Conservation (phyloP, 2,888 invertebrate species). For the Dioctria linearis region DNA sequence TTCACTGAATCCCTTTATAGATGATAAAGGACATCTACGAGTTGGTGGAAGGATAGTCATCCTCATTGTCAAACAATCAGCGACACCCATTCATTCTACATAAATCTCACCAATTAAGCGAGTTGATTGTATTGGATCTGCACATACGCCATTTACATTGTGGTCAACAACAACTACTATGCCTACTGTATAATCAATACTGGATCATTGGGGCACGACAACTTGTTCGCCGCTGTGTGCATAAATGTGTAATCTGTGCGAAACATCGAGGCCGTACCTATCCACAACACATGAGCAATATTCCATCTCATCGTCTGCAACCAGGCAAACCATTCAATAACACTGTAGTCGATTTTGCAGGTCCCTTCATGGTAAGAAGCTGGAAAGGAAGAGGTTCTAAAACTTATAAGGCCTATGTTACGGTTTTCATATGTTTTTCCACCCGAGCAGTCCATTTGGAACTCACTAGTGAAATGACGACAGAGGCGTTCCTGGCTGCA, state of each 20-base stretch:
- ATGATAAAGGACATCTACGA: not conserved
- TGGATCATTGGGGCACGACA: slow-evolving; percentile 32
- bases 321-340: slow-evolving; percentile 47
- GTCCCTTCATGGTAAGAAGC: slow-evolving; percentile 39
- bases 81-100: slow-evolving; percentile 3
- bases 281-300: slow-evolving; percentile 58
- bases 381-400: slow-evolving; percentile 1
- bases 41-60: too few relatives aligned
- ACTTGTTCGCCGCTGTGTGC: slow-evolving; percentile 5
- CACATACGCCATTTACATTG: not conserved
- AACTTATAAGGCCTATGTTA: too few relatives aligned
- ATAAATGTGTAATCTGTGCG: slow-evolving; percentile 52
- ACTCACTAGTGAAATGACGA: slow-evolving; percentile 40
- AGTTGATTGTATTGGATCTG: not conserved
- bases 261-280: slow-evolving; percentile 49
- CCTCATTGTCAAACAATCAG: not conserved
- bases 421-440: too few relatives aligned
- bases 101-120: not conserved
- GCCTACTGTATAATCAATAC: not conserved
- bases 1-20: not conserved
- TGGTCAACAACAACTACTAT: not conserved
- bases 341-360: slow-evolving; percentile 55
- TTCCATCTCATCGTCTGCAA: not conserved
- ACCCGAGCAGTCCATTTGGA: too few relatives aligned
- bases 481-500: slow-evolving; percentile 60